phyloP scores from a whole-genome alignment of 2,888 invertebrate genomes.

The Cerastis leucographa region DNA sequence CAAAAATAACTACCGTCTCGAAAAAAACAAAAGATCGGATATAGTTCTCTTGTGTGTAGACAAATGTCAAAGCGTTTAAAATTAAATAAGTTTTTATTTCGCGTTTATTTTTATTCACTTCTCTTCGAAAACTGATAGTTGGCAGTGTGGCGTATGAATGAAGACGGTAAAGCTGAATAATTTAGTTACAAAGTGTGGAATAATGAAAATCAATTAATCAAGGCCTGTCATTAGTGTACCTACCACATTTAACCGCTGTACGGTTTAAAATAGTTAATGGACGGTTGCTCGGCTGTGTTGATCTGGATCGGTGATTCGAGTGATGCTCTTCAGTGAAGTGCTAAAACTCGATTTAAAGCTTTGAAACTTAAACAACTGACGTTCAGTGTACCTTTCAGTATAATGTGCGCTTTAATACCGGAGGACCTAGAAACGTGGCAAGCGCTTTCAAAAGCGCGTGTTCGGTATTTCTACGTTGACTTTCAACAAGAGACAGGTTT shows the following conservation, averaged over 20 bases:
- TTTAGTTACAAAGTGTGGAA: constrained; percentile 28
- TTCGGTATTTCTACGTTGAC: neutral
- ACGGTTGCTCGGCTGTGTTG: neutral
- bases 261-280: neutral
- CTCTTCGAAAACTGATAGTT: constrained; percentile 25
- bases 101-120: constrained; percentile 64
- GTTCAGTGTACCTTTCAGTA: neutral
- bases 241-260: neutral
- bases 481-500: neutral
- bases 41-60: constrained; percentile 79
- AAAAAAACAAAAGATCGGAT: constrained; percentile 81
- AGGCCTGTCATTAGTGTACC: constrained; percentile 22
- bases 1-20: constrained; percentile 78
- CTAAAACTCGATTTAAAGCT: neutral
- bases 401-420: neutral
- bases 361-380: neutral
- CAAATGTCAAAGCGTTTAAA: constrained; percentile 79
- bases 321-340: neutral
- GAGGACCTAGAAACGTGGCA: neutral
- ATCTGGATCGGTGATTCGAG: neutral
- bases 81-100: constrained; percentile 71
- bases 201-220: constrained; percentile 47
- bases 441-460: neutral
- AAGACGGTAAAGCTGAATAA: constrained; percentile 19
- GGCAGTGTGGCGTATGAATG: constrained; percentile 48